These are phyloP conservation scores for Ovis canadensis DNA, from an alignment of 2,113 vertebrate genomes.

Conservation along the genomic window DNA sequence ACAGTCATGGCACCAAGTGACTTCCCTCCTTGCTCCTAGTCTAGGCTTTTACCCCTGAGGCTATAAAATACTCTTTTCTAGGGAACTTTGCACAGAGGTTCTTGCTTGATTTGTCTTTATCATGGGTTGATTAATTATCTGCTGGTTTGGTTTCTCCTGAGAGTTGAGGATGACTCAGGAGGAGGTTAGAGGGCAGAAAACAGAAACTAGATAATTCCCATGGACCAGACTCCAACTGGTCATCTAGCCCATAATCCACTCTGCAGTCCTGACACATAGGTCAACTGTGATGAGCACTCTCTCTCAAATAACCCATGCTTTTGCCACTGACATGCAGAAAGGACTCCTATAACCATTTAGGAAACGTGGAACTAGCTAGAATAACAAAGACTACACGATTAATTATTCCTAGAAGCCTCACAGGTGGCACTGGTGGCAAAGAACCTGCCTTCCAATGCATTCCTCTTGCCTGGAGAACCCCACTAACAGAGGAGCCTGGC, in stretches of 20 bases:
- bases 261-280: neutral
- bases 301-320: neutral
- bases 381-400: neutral
- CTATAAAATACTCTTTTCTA: neutral
- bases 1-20: too few species aligned
- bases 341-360: neutral
- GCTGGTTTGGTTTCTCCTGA: neutral
- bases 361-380: neutral
- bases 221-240: neutral
- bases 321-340: neutral
- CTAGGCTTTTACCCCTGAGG: neutral
- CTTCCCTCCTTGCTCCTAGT: rapidly evolving
- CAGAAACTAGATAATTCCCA: neutral
- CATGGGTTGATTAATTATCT: neutral
- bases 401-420: neutral
- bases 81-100: neutral
- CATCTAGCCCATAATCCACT: neutral
- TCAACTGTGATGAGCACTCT: rapidly evolving
- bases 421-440: neutral
- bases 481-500: neutral
- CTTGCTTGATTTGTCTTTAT: neutral
- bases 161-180: neutral
- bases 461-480: neutral
- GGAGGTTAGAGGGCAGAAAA: neutral
- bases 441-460: neutral